A percentile compares a stretch with the other conserved stretches of the same genome.
phyloP scores from a whole-genome alignment of 2,888 invertebrate genomes.

The Cinara cedri region DNA sequence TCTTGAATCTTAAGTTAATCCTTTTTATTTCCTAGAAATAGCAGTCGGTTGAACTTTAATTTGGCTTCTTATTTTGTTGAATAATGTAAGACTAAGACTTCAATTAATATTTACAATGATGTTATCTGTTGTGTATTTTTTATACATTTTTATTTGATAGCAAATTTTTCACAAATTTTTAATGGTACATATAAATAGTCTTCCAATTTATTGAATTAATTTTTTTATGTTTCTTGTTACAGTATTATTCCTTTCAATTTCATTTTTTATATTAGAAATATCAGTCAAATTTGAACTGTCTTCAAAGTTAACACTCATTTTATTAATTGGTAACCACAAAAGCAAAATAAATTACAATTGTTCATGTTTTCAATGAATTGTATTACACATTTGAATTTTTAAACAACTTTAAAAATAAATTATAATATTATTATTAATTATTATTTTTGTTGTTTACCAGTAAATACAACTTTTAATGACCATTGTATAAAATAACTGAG shows the following conservation, averaged over 20 bases:
- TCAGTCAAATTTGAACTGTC: slow-evolving; percentile 22
- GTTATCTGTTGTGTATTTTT: slow-evolving; percentile 34
- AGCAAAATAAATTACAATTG: too few relatives aligned
- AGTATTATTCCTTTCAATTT: slow-evolving; percentile 26
- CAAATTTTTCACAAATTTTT: slow-evolving; percentile 36
- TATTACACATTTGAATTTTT: too few relatives aligned
- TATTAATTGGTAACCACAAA: too few relatives aligned
- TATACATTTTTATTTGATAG: slow-evolving; percentile 27
- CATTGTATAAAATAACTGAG: too few relatives aligned
- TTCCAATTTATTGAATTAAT: slow-evolving; percentile 28
- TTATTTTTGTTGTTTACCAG: too few relatives aligned
- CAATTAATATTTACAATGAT: slow-evolving; percentile 32
- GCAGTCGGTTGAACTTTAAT: slow-evolving; percentile 26
- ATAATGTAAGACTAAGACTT: slow-evolving; percentile 1
- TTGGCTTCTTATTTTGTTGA: slow-evolving; percentile 20
- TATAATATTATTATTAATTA: too few relatives aligned
- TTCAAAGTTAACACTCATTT: too few relatives aligned
- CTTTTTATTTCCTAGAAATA: slow-evolving; percentile 28
- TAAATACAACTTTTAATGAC: too few relatives aligned
- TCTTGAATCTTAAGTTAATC: slow-evolving; percentile 35
- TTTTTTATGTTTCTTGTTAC: slow-evolving; percentile 29
- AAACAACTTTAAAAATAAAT: too few relatives aligned
- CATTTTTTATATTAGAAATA: slow-evolving; percentile 9
- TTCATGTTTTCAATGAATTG: too few relatives aligned
- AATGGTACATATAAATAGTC: slow-evolving; percentile 26